These are phyloP conservation scores for Prosapia bicincta DNA, from an alignment of 2,888 invertebrate species.

Conservation along the genomic window DNA sequence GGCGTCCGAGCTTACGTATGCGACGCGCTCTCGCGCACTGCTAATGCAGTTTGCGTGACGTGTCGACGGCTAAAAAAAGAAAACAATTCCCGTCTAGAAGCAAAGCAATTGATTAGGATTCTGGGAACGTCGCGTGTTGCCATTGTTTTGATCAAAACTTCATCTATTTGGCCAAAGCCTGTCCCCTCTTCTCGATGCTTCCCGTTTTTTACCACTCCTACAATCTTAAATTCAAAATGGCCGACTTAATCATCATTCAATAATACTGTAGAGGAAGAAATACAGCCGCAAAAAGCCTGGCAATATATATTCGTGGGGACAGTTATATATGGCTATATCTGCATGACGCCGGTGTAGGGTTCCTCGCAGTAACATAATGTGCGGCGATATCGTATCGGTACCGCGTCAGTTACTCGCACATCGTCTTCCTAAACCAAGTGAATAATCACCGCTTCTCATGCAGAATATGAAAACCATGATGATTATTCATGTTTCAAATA, in stretches of 20 bases:
- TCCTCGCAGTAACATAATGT: neutral
- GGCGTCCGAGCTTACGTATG: neutral
- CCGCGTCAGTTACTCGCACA: no score
- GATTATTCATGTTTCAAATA: no score
- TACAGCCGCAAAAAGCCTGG: neutral
- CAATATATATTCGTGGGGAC: neutral
- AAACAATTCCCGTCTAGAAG: constrained; percentile 2
- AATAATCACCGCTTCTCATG: no score
- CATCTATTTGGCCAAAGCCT: constrained; percentile 24
- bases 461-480: no score
- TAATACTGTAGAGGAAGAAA: constrained; percentile 15
- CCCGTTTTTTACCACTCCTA: constrained; percentile 16
- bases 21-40: neutral
- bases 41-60: neutral
- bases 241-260: constrained; percentile 28
- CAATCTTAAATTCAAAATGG: constrained; percentile 29
- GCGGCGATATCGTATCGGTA: no score
- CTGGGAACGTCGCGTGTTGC: constrained; percentile 18
- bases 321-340: neutral
- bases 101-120: constrained; percentile 25
- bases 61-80: neutral
- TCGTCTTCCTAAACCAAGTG: no score
- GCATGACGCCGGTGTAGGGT: neutral
- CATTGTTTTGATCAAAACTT: constrained; percentile 30
- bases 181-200: neutral